These are phyloP conservation scores for Spea hammondii DNA, from an alignment of 2,797 vertebrate species.

Conservation along the genomic window DNA sequence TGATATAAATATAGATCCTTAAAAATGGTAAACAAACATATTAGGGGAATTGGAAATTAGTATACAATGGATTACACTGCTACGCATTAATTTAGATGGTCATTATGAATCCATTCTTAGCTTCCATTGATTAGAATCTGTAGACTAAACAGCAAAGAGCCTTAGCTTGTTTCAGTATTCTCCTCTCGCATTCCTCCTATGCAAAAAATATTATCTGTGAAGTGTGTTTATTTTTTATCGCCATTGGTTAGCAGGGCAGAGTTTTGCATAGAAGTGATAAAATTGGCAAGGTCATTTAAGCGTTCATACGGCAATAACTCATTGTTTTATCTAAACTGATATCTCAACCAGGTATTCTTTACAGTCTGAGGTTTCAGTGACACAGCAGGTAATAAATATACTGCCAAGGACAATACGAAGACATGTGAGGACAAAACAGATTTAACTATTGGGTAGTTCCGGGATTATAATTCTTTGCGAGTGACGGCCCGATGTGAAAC, in stretches of 20 bases:
- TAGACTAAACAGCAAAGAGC: not conserved
- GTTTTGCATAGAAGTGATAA: constrained; percentile 45
- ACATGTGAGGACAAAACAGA: constrained; percentile 45
- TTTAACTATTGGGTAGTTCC: constrained; percentile 40
- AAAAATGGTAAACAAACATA: too few species aligned
- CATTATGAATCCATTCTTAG: not conserved
- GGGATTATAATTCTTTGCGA: constrained; percentile 24
- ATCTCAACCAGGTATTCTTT: constrained; percentile 36
- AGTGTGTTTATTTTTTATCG: constrained; percentile 33
- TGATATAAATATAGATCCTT: too few species aligned
- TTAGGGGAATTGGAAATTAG: too few species aligned
- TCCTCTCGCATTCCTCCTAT: constrained; percentile 9
- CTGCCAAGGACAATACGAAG: constrained; percentile 45
- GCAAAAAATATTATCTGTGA: constrained; percentile 22
- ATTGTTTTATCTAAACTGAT: constrained; percentile 38
- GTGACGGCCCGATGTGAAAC: constrained; percentile 18
- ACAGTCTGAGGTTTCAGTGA: constrained; percentile 35
- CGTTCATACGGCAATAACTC: constrained; percentile 46
- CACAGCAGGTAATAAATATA: constrained; percentile 42
- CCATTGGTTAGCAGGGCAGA: constrained; percentile 26
- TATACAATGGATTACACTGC: too few species aligned
- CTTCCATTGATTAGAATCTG: not conserved
- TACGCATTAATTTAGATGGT: not conserved
- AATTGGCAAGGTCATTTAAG: constrained; percentile 50
- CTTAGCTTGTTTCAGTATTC: not conserved